Percentiles rank a stretch among this genome's conserved stretches.
phyloP scores from a whole-genome alignment of 2,113 vertebrate species.

The Pachycephala philippinensis region DNA sequence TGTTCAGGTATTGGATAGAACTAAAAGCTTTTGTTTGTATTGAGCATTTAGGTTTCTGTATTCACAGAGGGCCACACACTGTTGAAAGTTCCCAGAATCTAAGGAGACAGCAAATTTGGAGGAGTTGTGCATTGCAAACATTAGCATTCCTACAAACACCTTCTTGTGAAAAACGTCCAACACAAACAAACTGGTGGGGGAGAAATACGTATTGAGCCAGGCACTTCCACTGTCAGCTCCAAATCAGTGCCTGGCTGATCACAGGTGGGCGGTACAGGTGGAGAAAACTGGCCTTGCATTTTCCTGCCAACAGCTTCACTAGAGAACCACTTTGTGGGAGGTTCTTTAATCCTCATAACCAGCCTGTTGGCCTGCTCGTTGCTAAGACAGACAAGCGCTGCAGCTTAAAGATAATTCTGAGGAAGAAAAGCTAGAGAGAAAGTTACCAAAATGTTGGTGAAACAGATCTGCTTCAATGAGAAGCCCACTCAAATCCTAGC shows the following conservation, averaged over 20 bases:
- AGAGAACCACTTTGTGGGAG: neutral
- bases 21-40: neutral
- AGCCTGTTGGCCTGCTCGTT: neutral
- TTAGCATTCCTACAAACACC: neutral
- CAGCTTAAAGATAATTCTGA: neutral
- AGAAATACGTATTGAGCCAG: neutral
- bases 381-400: neutral
- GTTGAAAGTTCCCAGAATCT: neutral
- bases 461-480: rapidly evolving
- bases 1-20: neutral
- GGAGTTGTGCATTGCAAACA: neutral
- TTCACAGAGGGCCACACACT: neutral
- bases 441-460: neutral
- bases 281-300: neutral
- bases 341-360: neutral
- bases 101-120: neutral
- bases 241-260: neutral
- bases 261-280: neutral
- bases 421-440: neutral
- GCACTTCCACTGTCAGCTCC: neutral
- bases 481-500: neutral
- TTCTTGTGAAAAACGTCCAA: neutral
- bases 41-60: neutral
- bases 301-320: neutral
- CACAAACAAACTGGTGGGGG: neutral